Evolutionary conservation across 53 echinoderm and acorn worm species (phyloP).

Genomic region (Echinometra lucunter): DNA sequence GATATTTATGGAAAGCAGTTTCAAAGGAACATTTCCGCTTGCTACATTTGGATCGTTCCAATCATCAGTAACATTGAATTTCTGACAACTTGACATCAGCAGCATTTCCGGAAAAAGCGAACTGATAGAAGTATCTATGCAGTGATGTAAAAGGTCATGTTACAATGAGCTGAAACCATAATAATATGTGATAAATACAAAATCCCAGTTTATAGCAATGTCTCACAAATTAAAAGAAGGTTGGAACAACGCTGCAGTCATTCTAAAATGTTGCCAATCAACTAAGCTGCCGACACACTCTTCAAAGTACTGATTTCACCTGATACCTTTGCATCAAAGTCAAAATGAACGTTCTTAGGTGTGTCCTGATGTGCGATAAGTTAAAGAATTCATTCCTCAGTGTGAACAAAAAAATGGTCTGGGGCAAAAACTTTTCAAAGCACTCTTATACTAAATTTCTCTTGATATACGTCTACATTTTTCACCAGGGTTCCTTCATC

Average conservation of each 20-base stretch:
- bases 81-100: background rate
- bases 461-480: background rate
- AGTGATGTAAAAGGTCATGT: background rate
- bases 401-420: background rate
- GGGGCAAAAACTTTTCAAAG: background rate
- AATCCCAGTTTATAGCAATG: too few species aligned
- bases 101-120: background rate
- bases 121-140: background rate
- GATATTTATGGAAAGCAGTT: too few species aligned
- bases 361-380: conserved; percentile 62
- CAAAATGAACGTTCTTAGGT: conserved; percentile 66
- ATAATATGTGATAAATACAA: background rate
- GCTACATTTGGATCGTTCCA: background rate
- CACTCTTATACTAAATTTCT: background rate
- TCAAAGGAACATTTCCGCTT: background rate
- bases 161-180: background rate
- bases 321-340: conserved; percentile 65
- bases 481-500: background rate
- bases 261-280: conserved; percentile 11
- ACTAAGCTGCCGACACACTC: conserved; percentile 26
- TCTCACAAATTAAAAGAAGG: background rate
- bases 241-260: background rate
- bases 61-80: background rate
- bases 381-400: conserved; percentile 39
- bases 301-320: conserved; percentile 32